These are phyloP conservation scores for Phrynocephalus forsythii DNA, from an alignment of 2,797 vertebrate species.

Conservation along the genomic window DNA sequence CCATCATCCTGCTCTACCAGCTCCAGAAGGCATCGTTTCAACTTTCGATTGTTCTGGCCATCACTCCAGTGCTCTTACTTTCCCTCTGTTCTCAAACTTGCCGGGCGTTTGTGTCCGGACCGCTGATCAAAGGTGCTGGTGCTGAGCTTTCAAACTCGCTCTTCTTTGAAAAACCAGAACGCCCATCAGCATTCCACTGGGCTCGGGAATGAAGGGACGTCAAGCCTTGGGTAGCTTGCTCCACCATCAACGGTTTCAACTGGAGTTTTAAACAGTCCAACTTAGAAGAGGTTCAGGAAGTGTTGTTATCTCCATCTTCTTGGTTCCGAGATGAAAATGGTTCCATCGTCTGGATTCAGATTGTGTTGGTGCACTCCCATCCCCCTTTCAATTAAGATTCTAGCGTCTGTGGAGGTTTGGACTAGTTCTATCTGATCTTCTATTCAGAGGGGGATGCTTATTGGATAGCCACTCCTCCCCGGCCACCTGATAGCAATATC, in stretches of 20 bases:
- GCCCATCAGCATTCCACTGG: not conserved
- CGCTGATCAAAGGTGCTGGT: not conserved
- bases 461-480: conserved; percentile 15
- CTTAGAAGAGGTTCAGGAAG: conserved; percentile 15
- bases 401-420: conserved; percentile 5
- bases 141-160: not conserved
- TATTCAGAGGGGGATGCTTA: not conserved
- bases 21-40: conserved; percentile 28
- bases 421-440: not conserved
- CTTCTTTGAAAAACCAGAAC: not conserved
- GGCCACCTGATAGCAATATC: not conserved
- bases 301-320: conserved; percentile 20
- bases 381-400: conserved; percentile 24
- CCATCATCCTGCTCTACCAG: not conserved
- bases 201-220: not conserved
- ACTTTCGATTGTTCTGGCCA: not conserved
- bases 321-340: conserved; percentile 43
- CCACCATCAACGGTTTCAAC: not conserved
- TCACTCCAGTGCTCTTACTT: not conserved
- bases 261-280: conserved; percentile 54
- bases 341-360: conserved; percentile 58
- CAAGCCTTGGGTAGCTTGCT: conserved; percentile 17
- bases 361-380: conserved; percentile 53
- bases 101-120: not conserved
- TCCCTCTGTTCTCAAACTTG: not conserved